Percentiles rank a stretch among this genome's conserved stretches.
phyloP scores from a whole-genome alignment of 2,113 vertebrate species.

The Perccottus glenii region DNA sequence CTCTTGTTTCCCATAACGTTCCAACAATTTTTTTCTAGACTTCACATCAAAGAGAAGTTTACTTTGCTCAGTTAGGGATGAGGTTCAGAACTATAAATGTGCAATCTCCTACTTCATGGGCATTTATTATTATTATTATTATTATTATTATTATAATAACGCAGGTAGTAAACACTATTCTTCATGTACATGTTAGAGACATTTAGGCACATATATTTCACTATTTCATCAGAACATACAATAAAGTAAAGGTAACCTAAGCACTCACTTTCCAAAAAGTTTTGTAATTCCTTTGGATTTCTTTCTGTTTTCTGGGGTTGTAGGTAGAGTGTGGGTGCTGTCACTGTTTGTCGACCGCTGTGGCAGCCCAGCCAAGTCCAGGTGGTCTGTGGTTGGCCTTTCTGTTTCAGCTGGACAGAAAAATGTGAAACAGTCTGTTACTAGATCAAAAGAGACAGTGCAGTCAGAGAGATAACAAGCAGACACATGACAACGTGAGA shows the following conservation, averaged over 20 bases:
- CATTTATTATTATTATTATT: too few relatives aligned
- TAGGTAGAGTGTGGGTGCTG: constrained; percentile 83
- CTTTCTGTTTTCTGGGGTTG: constrained; percentile 89
- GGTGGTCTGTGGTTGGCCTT: constrained; percentile 85
- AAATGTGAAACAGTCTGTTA: constrained; percentile 28
- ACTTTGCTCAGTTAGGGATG: too few relatives aligned
- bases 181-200: too few relatives aligned
- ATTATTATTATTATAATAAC: too few relatives aligned
- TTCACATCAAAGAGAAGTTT: too few relatives aligned
- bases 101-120: too few relatives aligned
- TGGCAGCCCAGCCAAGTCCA: constrained; percentile 88
- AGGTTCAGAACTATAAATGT: too few relatives aligned
- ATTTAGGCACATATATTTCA: too few relatives aligned
- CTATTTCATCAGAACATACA: too few relatives aligned
- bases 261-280: constrained; percentile 92
- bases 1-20: too few relatives aligned
- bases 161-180: too few relatives aligned
- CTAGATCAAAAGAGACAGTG: constrained; percentile 1
- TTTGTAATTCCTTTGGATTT: constrained; percentile 94
- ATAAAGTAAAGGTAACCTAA: neutral
- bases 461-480: constrained; percentile 23
- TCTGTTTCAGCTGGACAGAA: constrained; percentile 88
- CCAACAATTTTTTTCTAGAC: too few relatives aligned
- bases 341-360: constrained; percentile 80
- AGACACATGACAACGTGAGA: constrained; percentile 27